These are phyloP conservation scores for Thrips palmi DNA, from an alignment of 1,140 invertebrate species.

Conservation along the genomic window DNA sequence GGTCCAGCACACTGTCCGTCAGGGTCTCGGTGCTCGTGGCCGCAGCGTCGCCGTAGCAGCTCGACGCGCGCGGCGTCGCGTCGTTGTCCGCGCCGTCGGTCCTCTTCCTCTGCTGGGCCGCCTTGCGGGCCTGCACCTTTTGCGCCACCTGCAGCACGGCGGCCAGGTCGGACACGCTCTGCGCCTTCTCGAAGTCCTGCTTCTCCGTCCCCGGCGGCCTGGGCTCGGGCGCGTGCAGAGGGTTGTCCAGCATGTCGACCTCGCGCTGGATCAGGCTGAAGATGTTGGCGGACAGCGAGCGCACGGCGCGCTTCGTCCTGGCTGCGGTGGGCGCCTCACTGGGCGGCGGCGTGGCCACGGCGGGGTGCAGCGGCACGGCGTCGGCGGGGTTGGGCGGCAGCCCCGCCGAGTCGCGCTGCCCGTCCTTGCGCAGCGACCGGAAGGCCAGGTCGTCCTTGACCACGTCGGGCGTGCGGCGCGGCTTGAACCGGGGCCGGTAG, in stretches of 20 bases:
- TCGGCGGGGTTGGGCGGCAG: not conserved
- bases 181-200: conserved; percentile 21
- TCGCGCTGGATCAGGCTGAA: conserved; percentile 39
- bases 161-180: conserved; percentile 20
- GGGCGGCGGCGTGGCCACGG: conserved; percentile 1
- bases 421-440: conserved; percentile 62
- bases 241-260: too few species aligned
- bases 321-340: conserved; percentile 16
- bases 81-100: not conserved
- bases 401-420: conserved; percentile 21
- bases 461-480: conserved; percentile 53
- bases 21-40: not conserved
- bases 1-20: not conserved
- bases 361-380: not conserved
- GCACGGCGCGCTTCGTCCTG: conserved; percentile 56
- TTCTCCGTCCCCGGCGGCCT: conserved; percentile 8
- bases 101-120: not conserved
- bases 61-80: too few species aligned
- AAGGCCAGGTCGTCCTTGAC: conserved; percentile 76
- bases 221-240: too few species aligned
- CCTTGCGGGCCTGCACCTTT: conserved; percentile 10
- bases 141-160: conserved; percentile 15
- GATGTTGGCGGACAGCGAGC: conserved; percentile 63
- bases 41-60: not conserved
- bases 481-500: conserved; percentile 37